Evolutionary conservation across 2,888 invertebrate genomes (phyloP).

Genomic region (Proisotoma minuta): DNA sequence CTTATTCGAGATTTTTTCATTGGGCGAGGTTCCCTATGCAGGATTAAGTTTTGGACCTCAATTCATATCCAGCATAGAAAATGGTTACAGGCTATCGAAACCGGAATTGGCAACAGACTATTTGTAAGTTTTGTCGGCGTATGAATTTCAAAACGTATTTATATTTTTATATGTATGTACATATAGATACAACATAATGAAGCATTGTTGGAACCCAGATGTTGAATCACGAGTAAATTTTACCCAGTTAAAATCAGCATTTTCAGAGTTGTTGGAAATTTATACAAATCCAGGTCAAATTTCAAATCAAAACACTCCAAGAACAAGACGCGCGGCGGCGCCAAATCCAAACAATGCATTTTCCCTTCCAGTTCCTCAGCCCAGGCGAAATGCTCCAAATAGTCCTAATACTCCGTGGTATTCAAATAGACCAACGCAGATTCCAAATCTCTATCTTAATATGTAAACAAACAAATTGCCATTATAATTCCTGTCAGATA

Average conservation of each 20-base stretch:
- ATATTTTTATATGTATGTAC: not conserved
- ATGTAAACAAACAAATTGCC: not conserved
- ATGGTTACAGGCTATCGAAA: constrained; percentile 26
- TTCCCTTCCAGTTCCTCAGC: not conserved
- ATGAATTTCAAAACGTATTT: not conserved
- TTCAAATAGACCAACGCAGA: not conserved
- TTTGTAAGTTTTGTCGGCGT: constrained; percentile 13
- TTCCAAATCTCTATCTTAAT: not conserved
- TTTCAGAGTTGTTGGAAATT: not conserved
- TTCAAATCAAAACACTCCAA: not conserved
- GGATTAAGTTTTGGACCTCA: constrained; percentile 26
- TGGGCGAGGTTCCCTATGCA: constrained; percentile 22
- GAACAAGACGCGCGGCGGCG: not conserved
- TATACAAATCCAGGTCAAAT: not conserved
- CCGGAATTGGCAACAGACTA: constrained; percentile 22
- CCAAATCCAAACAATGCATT: not conserved
- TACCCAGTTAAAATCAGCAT: not conserved
- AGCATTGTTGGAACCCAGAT: constrained; percentile 19
- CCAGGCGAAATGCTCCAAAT: not conserved
- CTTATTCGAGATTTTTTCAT: constrained; percentile 7
- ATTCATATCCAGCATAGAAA: constrained; percentile 24
- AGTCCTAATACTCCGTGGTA: not conserved
- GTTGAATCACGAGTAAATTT: constrained; percentile 17
- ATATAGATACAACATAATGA: constrained; percentile 29
- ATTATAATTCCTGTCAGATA: not conserved